Evolutionary conservation across 2,888 invertebrate species (phyloP).

Genomic region (Carterocephalus palaemon): DNA sequence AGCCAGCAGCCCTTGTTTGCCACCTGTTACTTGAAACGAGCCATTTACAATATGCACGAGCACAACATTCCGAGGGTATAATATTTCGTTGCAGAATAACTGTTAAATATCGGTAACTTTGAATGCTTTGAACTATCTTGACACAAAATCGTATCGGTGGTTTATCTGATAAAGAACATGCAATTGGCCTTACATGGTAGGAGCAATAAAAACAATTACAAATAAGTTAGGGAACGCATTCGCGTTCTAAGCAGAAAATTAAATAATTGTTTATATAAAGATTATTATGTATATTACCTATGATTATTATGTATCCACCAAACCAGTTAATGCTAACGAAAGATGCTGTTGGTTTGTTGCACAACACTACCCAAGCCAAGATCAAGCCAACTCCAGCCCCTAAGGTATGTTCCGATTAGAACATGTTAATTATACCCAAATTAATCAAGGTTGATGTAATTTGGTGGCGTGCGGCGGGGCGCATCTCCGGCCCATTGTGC

Average conservation of each 20-base stretch:
- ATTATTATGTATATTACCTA: no score
- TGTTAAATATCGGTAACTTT: constrained; percentile 18
- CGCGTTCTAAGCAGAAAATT: not conserved
- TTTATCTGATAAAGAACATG: constrained; percentile 12
- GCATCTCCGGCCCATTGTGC: constrained; percentile 73
- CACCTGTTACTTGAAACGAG: constrained; percentile 55
- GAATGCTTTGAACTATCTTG: constrained; percentile 19
- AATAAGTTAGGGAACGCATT: constrained; percentile 12
- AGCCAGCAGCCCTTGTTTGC: constrained; percentile 44
- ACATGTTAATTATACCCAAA: constrained; percentile 39
- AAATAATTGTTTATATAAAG: not conserved
- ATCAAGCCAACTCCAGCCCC: constrained; percentile 6
- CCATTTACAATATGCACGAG: constrained; percentile 38
- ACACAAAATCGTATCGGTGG: constrained; percentile 13
- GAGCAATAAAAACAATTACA: constrained; percentile 12
- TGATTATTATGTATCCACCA: no score
- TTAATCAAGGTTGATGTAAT: constrained; percentile 53
- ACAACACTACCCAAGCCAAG: constrained; percentile 2
- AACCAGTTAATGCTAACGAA: no score
- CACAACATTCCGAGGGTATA: constrained; percentile 16
- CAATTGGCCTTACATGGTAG: constrained; percentile 15
- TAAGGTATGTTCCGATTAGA: no score
- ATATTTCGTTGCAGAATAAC: constrained; percentile 8
- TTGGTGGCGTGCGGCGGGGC: constrained; percentile 44
- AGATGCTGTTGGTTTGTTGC: no score